Evolutionary conservation across 2,797 vertebrate species (phyloP), one percentile per base, ranked within the genome.

Genomic region (Pseudocheirus occidentalis): DNA sequence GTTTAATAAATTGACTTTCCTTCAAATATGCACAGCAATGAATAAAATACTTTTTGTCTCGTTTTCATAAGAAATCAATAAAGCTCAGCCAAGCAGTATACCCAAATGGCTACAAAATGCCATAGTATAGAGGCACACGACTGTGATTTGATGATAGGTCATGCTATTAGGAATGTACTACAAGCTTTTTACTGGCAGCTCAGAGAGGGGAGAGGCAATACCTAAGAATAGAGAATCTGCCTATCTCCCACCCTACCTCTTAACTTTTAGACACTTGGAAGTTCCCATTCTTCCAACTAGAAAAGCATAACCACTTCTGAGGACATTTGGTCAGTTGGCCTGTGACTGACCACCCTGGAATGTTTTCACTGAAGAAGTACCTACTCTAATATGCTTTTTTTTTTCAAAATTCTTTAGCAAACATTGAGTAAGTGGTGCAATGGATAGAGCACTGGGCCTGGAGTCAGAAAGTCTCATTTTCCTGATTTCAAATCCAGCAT

Each of bases 1-100:
- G 46, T 56, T 94, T 97, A 87, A 97, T 97, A 95, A 96, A 34
- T 91, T 97, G 96, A 97, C 40, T 95, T 96, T 92, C 95, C 55
- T 53, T 62, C 93, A 94, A 93, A 97, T 96, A 96, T 93, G 94
- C 66, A 96, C 0, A 3, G 95, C 87, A 94, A 29, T 73, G 96
- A 93, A 93, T 89, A 1, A 46, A 96, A 95, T 81, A 92, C 62
- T 96, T 97, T 91, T 95, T 13, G 94, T 96, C 92, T 97, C 95
- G 81, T 81, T 95, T 97, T 92, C 91, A 94, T 55, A 89, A 95
- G 92, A 97, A 95, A 98, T 96, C 95, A 96, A 92, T 94, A 94
- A 90, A 59, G 95, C 95, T 97, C 95, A 96, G 92, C 29, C 50
- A 50, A 94, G 81, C 91, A 34, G 55, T 93, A 5, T 66, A 94